phyloP scores from a whole-genome alignment of 2,113 vertebrate genomes.

The Neolamprologus kungweensis region DNA sequence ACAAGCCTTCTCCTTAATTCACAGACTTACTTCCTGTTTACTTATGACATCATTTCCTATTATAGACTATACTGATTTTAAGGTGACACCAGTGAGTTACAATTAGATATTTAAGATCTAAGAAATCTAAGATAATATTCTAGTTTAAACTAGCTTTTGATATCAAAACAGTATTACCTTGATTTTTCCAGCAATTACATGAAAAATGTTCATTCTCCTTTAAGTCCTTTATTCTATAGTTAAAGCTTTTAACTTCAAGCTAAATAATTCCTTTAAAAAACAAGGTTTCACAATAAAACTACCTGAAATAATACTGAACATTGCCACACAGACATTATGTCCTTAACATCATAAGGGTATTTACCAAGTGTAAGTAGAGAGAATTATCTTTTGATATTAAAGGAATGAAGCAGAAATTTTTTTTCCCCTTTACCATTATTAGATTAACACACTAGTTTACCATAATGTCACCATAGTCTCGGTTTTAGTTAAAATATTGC shows the following conservation, averaged over 20 bases:
- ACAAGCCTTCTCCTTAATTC: too few relatives aligned
- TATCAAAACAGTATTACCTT: background rate
- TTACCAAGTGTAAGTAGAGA: background rate
- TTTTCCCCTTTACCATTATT: background rate
- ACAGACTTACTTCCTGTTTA: too few relatives aligned
- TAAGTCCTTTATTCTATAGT: background rate
- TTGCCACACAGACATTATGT: background rate
- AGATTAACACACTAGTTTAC: background rate
- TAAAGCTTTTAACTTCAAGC: background rate
- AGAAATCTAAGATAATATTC: background rate
- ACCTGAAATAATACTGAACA: too few relatives aligned
- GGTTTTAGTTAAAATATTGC: background rate
- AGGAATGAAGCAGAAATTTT: background rate
- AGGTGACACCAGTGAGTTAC: background rate
- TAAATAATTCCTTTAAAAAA: background rate
- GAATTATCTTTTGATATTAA: background rate
- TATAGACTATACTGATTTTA: accelerated
- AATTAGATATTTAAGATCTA: background rate
- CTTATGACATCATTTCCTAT: background rate
- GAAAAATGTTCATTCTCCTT: background rate
- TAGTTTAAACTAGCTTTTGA: background rate
- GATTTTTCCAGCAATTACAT: background rate
- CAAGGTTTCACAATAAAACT: background rate
- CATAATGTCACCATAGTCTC: background rate
- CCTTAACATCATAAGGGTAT: background rate